These are phyloP conservation scores for Eulemur albifrons DNA, from an alignment of 2,797 vertebrate species.

Conservation along the genomic window DNA sequence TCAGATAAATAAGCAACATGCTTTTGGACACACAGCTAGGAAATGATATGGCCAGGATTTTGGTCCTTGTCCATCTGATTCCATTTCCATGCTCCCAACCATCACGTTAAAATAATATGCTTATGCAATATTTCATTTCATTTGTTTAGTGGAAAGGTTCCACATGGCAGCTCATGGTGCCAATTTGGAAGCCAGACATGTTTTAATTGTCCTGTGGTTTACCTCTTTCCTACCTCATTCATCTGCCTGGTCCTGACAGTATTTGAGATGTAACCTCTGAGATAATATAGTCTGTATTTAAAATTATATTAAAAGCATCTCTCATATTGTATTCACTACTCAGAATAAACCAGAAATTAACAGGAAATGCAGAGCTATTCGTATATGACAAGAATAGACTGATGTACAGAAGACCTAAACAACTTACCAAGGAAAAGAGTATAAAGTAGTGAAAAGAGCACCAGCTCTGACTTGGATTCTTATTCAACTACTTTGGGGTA, in stretches of 20 bases:
- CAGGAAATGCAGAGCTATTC: background rate
- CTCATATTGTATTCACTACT: background rate
- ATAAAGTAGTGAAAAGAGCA: background rate
- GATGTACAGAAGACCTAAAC: background rate
- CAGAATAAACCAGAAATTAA: background rate
- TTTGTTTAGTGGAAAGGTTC: background rate
- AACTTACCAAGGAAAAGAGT: background rate
- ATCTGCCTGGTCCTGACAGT: background rate
- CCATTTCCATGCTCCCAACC: background rate
- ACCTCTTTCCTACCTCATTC: background rate
- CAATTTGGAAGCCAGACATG: background rate
- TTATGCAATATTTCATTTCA: background rate
- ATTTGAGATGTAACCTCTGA: background rate
- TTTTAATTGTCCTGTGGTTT: background rate
- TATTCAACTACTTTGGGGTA: background rate
- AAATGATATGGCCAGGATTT: background rate
- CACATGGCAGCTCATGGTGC: background rate
- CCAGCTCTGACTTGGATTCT: background rate
- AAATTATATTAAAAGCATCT: slow-evolving; percentile 9
- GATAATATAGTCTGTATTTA: background rate
- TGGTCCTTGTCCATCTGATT: background rate
- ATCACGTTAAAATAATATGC: background rate
- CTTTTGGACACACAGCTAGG: background rate
- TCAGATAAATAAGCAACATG: background rate
- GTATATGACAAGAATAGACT: background rate